Base-by-base conservation (phyloP, 23 tunicate species). In the Clavelina lepadiformis region DNA sequence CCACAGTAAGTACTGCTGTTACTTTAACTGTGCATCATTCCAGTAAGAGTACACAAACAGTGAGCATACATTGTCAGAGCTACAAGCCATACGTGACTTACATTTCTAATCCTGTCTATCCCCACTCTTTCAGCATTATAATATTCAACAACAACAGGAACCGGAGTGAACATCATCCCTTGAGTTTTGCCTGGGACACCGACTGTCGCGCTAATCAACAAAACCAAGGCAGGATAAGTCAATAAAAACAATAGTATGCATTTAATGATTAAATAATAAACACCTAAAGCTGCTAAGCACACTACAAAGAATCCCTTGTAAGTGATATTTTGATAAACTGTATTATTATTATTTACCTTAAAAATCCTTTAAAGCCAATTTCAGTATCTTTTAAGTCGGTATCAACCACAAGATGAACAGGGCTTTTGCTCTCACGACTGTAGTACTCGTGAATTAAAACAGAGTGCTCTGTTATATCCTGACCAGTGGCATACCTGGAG, bases 401-500 rank as follows among this genome's bases (percentile, higher is more conserved):
- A 49, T 89, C 82, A 27, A 89, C 83, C 2, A 81, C 75, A 6
- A 89, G 32, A 76, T 89, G 97, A 47, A 89, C 74, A 31, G 97
- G 97, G 49, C 38, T 67, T 63, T 89, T 89, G 41, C 83, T 75
- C 65, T 89, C 97, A 18, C 80, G 75, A 29, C 91, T 81, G 63
- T 89, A 89, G 38, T 89, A 89, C 50, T 89, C 97, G 35, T 89
- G 83, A 54, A 89, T 89, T 28, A 89, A 51, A 4, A 76, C 85
- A 26, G 97, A 89, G 36, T 89, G 97, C 56, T 77, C 83, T 1
- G 89, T 89, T 25, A 81, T 89, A 35, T 89, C 97, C 64, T 76
- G 73, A 4, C 97, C 97, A 3, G 97, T 89, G 38, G 97, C 88
- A 76, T 81, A 88, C 95, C 95, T 86, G 71, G 27, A 65, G 2